A percentile compares a stretch with the other conserved stretches of the same genome.
Conservation (phyloP, 2,888 invertebrate genomes). For the Mythimna pallens region DNA sequence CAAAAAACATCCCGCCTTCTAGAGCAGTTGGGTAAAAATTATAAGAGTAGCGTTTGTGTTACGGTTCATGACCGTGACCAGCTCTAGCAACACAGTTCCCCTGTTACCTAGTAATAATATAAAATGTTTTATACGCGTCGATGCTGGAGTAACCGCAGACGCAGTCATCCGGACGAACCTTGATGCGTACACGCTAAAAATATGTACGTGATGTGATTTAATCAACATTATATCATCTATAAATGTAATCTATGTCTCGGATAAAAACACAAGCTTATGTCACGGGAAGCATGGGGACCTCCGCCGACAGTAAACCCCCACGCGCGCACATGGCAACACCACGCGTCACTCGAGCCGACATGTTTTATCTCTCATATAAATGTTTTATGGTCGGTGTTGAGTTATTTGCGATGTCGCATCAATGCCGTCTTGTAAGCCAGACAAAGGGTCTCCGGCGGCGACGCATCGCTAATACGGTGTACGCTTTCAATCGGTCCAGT, state of each 20-base stretch:
- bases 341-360: conserved; percentile 15
- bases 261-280: conserved; percentile 42
- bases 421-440: conserved; percentile 2
- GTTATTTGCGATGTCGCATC: conserved; percentile 35
- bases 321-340: conserved; percentile 50
- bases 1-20: too few relatives aligned
- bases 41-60: not conserved
- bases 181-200: conserved; percentile 30
- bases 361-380: conserved; percentile 51
- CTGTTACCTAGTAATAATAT: not conserved
- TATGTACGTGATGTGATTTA: conserved; percentile 25
- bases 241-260: conserved; percentile 28
- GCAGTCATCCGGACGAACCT: conserved; percentile 3
- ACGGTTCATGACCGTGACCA: not conserved
- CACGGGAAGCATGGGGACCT: conserved; percentile 48
- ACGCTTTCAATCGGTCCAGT: not conserved
- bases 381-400: conserved; percentile 42
- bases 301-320: conserved; percentile 53
- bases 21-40: not conserved
- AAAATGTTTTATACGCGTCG: not conserved
- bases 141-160: conserved; percentile 8
- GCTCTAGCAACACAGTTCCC: not conserved
- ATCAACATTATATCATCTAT: conserved; percentile 35
- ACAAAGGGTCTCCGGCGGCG: not conserved
- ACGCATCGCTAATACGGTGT: not conserved